Evolutionary conservation across 2,797 vertebrate species (phyloP).

Genomic region (Acanthiza pusilla): DNA sequence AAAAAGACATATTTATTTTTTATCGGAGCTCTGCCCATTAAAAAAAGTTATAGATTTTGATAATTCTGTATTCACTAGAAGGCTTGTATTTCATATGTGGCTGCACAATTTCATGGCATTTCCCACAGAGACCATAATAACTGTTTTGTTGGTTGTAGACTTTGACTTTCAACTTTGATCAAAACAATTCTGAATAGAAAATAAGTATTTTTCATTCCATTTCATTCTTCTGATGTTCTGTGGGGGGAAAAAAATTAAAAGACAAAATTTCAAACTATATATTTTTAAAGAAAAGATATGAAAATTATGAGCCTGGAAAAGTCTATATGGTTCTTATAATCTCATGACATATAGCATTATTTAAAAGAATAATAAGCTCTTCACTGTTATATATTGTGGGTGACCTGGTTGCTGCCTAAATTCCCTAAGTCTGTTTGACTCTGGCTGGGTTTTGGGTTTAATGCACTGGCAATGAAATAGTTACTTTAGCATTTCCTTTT

Average conservation of each 20-base stretch:
- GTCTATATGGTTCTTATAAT: background rate
- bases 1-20: background rate
- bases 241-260: too few species aligned
- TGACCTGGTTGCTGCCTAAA: background rate
- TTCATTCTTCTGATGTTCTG: background rate
- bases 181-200: background rate
- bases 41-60: background rate
- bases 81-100: background rate
- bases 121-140: background rate
- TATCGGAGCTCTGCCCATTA: background rate
- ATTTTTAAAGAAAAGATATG: background rate
- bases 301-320: background rate
- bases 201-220: background rate
- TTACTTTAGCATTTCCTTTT: conserved; percentile 59
- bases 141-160: background rate
- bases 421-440: background rate
- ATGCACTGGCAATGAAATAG: background rate
- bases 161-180: background rate
- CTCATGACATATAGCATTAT: background rate
- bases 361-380: background rate
- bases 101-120: background rate
- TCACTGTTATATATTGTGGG: background rate
- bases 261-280: background rate
- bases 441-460: background rate
- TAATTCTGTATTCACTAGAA: background rate